A percentile compares a stretch with the other conserved stretches of the same genome.
Conservation (phyloP, 1,140 invertebrate species). For the Medauroidea extradentata region DNA sequence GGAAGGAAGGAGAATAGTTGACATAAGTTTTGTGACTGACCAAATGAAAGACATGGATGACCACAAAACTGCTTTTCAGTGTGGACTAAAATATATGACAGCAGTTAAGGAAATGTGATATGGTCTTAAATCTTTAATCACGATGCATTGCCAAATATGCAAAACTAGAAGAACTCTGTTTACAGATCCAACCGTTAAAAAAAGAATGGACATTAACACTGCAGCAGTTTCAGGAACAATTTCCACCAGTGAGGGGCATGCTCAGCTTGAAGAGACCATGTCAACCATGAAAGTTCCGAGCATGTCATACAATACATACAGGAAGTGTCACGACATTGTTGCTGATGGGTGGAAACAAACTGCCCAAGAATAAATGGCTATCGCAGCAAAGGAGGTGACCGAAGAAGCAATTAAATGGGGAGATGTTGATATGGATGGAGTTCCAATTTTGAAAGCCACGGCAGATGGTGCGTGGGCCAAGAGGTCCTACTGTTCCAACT, state of each 20-base stretch:
- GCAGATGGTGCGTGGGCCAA: slow-evolving; percentile 36
- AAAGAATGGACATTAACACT: background rate
- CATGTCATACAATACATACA: background rate
- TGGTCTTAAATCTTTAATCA: too few species aligned
- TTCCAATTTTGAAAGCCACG: slow-evolving; percentile 35
- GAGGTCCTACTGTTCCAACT: slow-evolving; percentile 31
- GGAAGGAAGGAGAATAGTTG: too few species aligned
- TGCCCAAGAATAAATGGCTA: background rate
- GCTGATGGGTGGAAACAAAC: background rate
- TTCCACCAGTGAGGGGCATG: background rate
- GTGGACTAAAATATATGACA: too few species aligned
- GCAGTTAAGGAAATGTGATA: too few species aligned
- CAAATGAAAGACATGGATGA: too few species aligned
- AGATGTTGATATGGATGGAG: slow-evolving; percentile 33
- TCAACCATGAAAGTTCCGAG: slow-evolving; percentile 1
- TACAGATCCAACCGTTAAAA: background rate
- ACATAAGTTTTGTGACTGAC: too few species aligned
- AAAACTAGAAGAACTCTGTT: too few species aligned
- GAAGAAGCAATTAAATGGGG: background rate
- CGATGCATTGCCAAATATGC: too few species aligned
- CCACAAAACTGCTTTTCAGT: too few species aligned
- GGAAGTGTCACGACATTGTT: slow-evolving; percentile 2
- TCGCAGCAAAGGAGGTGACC: background rate
- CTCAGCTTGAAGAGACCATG: background rate
- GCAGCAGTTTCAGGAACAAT: background rate